Evolutionary conservation across 2,113 vertebrate species (phyloP), one percentile per base, ranked within the genome.

Genomic region (Ovis canadensis): DNA sequence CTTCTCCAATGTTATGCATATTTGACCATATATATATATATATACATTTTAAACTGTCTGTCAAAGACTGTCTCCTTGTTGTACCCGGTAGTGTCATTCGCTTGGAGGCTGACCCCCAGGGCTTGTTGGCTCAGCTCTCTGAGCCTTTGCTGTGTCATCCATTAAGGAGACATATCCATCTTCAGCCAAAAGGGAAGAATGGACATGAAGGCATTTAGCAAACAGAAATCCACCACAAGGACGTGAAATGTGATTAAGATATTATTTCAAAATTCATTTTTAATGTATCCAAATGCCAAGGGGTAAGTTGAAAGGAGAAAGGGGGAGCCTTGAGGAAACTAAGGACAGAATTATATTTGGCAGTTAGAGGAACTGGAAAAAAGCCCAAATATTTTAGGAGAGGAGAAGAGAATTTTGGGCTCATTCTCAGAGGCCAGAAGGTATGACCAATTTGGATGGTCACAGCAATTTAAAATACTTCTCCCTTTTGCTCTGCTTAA

Each of bases 401-500:
- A 78, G 14, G 2, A 48, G 33, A 25, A 48, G 77, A 85, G 43
- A 57, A 55, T 77, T 86, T 29, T 0, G 84, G 91, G 64, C 19
- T 50, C 23, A 1, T n/a, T 59, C 11, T 94, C 50, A 13, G 88
- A 92, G 48, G 7, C 55, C 17, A 6, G 59, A n/a, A 87, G 60
- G 78, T 54, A 36, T 83, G 81, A 45, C 40, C 23, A 23, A 54
- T 45, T 52, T 74, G 50, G 31, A 19, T 29, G 23, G 14, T 59
- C 14, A 21, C 17, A 13, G 74, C 0, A 0, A 85, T 71, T 96
- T 36, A 29, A 48, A 67, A 88, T 13, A 78, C 92, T 97, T 97
- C 94, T 97, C 80, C 57, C 95, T 96, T 97, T 90, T 89, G 90
- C 74, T 85, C 64, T 48, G 67, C 89, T 45, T 54, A n/a, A 52